Evolutionary conservation across 2,797 vertebrate genomes (phyloP).

Genomic region (Sebastes taczanowskii): DNA sequence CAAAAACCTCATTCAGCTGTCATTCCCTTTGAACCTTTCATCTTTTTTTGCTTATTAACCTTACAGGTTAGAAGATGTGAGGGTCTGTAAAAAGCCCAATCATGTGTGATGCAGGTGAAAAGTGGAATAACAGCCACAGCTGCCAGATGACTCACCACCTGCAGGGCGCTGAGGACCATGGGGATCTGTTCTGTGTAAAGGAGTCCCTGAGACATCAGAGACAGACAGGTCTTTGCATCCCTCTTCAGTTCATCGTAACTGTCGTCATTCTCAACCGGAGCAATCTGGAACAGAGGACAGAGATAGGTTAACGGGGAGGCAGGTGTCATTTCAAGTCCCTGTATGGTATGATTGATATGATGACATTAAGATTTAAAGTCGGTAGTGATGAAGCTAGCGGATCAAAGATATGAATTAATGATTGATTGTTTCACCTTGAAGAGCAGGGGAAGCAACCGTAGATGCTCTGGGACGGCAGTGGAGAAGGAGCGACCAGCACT

Average conservation of each 20-base stretch:
- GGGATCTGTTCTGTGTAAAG: slow-evolving; percentile 95
- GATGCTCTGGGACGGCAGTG: slow-evolving; percentile 92
- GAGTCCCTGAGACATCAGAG: slow-evolving; percentile 97
- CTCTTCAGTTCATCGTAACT: slow-evolving; percentile 97
- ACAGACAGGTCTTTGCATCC: slow-evolving; percentile 96
- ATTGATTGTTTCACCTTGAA: slow-evolving; percentile 87
- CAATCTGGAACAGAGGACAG: slow-evolving; percentile 83
- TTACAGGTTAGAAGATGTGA: neutral
- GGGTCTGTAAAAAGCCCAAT: neutral
- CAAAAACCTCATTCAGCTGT: neutral
- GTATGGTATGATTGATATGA: neutral
- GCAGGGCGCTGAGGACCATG: slow-evolving; percentile 90
- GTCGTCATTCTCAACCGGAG: slow-evolving; percentile 97
- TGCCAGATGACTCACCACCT: slow-evolving; percentile 84
- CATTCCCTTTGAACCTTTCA: neutral
- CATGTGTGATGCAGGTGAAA: slow-evolving; percentile 1
- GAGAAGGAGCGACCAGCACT: slow-evolving; percentile 95
- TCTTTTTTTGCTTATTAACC: neutral
- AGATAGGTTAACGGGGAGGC: neutral
- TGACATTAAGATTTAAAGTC: neutral
- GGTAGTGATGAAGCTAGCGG: neutral
- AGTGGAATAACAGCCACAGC: neutral
- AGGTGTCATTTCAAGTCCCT: neutral
- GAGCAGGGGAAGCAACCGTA: slow-evolving; percentile 93
- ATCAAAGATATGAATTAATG: neutral